Conservation (phyloP, 2,797 vertebrate genomes). For the Rhinogobio ventralis region DNA sequence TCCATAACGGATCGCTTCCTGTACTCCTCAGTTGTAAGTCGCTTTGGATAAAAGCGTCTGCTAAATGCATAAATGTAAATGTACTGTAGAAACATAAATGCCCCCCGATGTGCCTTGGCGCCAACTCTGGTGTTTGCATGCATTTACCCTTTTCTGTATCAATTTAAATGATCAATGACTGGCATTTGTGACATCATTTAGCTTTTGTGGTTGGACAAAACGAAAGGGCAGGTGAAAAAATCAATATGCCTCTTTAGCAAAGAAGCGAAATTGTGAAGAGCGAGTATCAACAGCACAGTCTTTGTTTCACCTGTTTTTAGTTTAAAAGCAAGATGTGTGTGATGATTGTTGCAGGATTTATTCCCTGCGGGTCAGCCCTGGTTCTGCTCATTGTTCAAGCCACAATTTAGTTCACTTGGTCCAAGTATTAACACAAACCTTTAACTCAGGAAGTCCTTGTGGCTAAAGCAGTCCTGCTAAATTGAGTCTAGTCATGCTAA, state of each 20-base stretch:
- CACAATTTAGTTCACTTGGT: constrained; percentile 11
- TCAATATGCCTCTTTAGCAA: constrained; percentile 39
- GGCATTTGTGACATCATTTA: constrained; percentile 3
- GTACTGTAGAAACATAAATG: too few species aligned
- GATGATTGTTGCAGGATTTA: constrained; percentile 58
- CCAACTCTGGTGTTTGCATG: too few species aligned
- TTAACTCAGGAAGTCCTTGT: constrained; percentile 15
- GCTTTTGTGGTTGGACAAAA: not conserved
- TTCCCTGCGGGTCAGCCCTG: not conserved
- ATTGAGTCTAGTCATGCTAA: constrained; percentile 30
- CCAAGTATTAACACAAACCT: constrained; percentile 36
- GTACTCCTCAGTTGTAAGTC: too few species aligned
- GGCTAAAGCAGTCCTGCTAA: constrained; percentile 21
- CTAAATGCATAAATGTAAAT: too few species aligned
- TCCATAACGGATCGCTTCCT: too few species aligned
- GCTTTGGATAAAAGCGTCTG: too few species aligned
- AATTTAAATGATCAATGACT: not conserved
- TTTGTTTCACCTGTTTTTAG: constrained; percentile 65
- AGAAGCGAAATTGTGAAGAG: constrained; percentile 45
- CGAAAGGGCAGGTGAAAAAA: constrained; percentile 52
- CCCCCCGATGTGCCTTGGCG: too few species aligned
- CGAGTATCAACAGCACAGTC: constrained; percentile 46
- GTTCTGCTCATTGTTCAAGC: not conserved
- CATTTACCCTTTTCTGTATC: not conserved
- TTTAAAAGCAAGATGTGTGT: constrained; percentile 60